Base-by-base conservation (phyloP, 2,113 vertebrate genomes). In the Mesoclemmys tuberculata region DNA sequence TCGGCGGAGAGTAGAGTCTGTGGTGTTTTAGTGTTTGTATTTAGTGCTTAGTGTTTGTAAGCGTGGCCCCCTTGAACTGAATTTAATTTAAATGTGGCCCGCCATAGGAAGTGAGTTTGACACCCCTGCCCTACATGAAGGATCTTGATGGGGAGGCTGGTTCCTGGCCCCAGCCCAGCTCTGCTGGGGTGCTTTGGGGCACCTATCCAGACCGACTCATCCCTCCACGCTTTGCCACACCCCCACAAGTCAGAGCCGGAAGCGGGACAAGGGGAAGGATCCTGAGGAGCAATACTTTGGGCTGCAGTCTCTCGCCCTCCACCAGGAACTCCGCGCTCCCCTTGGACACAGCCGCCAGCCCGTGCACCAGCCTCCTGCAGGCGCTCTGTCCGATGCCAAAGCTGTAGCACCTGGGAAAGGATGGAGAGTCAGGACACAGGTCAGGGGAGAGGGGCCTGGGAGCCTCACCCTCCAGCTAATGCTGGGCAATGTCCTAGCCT, bases 301-400 rank as follows among this genome's bases (percentile, higher is more conserved):
- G 99, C 91, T 99, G 99, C 90, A 99, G 98, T 94, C 99, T 97
- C 96, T 99, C 99, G 1, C 99, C 99, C 8, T 99, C 99, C 0
- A 22, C 82, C 97, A 99, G 97, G 93, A 99, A 99, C 97, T 99
- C 99, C 0, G 99, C 98, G 1, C 92, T 98, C 84, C 99, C 99
- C 98, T 98, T 98, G 96, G 99, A 99, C 87, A 99, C 99, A 0
- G 98, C 94, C 0, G 99, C 99, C 94, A 99, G 89, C 2, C 99
- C 99, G 49, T 96, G 96, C 10, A 99, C 97, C 96, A 99, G 98
- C 61, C 99, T 98, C 89, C 98, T 97, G 98, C 99, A 99, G 38
- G 98, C 99, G 0, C 96, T 98, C 64, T 98, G 98, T 2, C 99
- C 99, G 0, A 99, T 98, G 61, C 99, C 99, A 1, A 99, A 99